Base-by-base conservation (phyloP, 1,140 invertebrate species). In the Eurosta solidaginis region DNA sequence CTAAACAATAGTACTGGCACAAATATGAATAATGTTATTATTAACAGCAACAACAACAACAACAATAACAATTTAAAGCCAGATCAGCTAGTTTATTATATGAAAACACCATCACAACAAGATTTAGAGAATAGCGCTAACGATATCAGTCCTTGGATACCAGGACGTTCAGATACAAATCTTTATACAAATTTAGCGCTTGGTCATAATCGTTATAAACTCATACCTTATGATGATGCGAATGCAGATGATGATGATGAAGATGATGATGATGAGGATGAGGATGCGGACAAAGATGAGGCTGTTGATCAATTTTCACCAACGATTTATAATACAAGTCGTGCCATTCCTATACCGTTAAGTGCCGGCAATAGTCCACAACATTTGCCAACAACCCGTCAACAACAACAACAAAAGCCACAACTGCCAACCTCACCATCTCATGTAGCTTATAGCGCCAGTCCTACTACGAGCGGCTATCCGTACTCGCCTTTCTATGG, bases 271-370 rank as follows among this genome's bases (percentile, higher is more conserved):
- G n/a, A n/a, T n/a, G n/a, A 77, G 1, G 42, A 42, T 42, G 77
- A 54, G 4, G 77, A 78, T 74, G 59, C 20, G 2, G 78, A 77
- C 27, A 79, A 83, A 22, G 85, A 86, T 54, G 85, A 86, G 79
- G 84, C 85, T 20, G 81, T 81, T 3, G 85, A 86, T 80, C 85
- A 86, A 74, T 86, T 86, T 77, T 86, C 85, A 4, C 85, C 85
- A 1, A 83, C 84, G 2, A 74, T 86, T 5, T 86, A 86, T 76
- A 78, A 27, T 2, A 78, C 76, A 2, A 82, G 80, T 63, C 81
- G 82, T 6, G 79, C 85, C 27, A 86, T 85, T 27, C 83, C 85
- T 17, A 86, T 86, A 81, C 85, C 85, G 9, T 73, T 77, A 10
- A 86, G 83, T 79, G 82, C 82, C 6, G 85, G 82, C 0, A 85